Conservation (phyloP, 2,888 invertebrate genomes). For the Rhamnusium bicolor region DNA sequence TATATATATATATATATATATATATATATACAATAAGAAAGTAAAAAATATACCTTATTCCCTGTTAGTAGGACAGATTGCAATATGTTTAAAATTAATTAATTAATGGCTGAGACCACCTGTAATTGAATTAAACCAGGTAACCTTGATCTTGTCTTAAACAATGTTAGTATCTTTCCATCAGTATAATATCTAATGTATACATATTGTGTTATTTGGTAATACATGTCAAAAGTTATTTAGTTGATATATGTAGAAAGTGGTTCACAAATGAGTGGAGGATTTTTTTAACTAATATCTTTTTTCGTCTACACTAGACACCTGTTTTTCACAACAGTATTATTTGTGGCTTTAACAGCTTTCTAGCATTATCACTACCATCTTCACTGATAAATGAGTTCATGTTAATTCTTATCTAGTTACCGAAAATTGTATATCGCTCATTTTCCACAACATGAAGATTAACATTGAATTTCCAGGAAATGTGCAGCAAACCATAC, state of each 20-base stretch:
- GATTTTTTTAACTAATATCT: neutral
- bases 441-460: no score
- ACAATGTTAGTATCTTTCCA: conserved; percentile 9
- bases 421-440: neutral
- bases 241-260: conserved; percentile 28
- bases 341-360: no score
- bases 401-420: neutral
- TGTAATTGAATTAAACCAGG: conserved; percentile 25
- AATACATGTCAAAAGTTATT: conserved; percentile 15
- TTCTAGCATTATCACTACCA: no score
- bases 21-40: no score
- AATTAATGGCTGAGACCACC: conserved; percentile 14
- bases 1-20: no score
- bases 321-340: neutral
- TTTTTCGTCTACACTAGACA: neutral
- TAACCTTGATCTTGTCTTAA: conserved; percentile 28
- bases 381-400: no score
- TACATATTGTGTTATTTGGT: conserved; percentile 19
- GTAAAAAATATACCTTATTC: neutral
- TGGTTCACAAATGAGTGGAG: conserved; percentile 7
- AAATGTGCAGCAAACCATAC: no score
- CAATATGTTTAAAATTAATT: neutral
- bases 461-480: no score
- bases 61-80: neutral
- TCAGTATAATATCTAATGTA: neutral